Evolutionary conservation across 2,888 invertebrate species (phyloP).

Genomic region (Lypha dubia): DNA sequence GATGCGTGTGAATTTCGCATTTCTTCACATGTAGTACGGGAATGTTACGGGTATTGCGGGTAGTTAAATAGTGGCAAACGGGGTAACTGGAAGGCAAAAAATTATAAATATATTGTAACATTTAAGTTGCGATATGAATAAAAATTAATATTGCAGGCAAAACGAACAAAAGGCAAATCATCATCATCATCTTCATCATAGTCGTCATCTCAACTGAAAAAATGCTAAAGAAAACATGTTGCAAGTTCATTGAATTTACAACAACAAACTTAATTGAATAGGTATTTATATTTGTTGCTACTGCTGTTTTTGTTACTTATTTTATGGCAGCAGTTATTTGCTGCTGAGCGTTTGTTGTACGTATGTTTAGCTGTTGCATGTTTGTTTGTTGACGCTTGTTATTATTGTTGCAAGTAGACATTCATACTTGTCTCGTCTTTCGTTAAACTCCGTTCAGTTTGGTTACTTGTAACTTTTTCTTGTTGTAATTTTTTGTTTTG

Average conservation of each 20-base stretch:
- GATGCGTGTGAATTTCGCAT: slow-evolving; percentile 72
- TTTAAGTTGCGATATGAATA: slow-evolving; percentile 20
- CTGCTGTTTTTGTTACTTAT: slow-evolving; percentile 7
- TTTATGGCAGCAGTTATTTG: neutral
- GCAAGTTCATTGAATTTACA: slow-evolving; percentile 69
- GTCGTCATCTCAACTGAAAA: slow-evolving; percentile 46
- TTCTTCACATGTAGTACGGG: slow-evolving; percentile 36
- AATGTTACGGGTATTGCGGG: neutral
- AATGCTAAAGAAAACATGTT: slow-evolving; percentile 37
- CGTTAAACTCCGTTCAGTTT: slow-evolving; percentile 38
- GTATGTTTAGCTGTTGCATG: slow-evolving; percentile 28
- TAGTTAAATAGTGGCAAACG: slow-evolving; percentile 25
- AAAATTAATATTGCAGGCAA: slow-evolving; percentile 21
- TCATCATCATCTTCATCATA: slow-evolving; percentile 4
- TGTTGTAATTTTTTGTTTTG: slow-evolving; percentile 21
- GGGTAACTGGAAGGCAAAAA: neutral
- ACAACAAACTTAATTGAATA: slow-evolving; percentile 42
- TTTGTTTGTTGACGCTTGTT: slow-evolving; percentile 44
- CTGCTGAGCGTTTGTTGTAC: neutral
- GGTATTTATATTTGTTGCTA: slow-evolving; percentile 13
- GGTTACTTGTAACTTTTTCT: slow-evolving; percentile 46
- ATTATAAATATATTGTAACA: slow-evolving; percentile 29
- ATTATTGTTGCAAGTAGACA: slow-evolving; percentile 38
- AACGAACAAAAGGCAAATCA: slow-evolving; percentile 46
- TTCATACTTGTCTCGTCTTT: slow-evolving; percentile 39